These are phyloP conservation scores for Psammodynastes pulverulentus DNA, from an alignment of 2,113 vertebrate genomes.

Conservation along the genomic window DNA sequence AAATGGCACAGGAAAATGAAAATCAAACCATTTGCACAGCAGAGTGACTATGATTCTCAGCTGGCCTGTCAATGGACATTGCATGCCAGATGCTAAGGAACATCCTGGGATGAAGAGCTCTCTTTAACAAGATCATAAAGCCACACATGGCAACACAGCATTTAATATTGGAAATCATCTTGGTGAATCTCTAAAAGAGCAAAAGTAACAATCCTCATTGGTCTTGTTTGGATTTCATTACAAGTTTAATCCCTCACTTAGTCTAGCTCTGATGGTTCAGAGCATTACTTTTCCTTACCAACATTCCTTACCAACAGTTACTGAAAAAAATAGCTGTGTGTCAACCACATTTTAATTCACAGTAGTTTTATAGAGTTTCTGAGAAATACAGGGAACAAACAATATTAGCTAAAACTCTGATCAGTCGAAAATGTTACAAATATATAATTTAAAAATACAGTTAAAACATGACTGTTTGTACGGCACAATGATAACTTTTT, in stretches of 20 bases:
- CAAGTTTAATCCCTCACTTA: background rate
- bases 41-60: conserved; percentile 6
- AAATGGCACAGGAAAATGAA: conserved; percentile 13
- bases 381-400: background rate
- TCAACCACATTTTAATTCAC: background rate
- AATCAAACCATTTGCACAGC: conserved; percentile 5
- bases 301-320: background rate
- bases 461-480: background rate
- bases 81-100: conserved; percentile 31
- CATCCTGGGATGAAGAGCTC: background rate
- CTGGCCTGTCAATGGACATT: conserved; percentile 4
- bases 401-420: background rate
- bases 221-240: background rate
- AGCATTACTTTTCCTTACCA: background rate
- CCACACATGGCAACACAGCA: background rate
- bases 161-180: conserved; percentile 12
- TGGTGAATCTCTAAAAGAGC: background rate
- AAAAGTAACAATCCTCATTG: background rate
- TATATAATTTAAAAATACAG: background rate
- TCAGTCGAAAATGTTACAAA: background rate
- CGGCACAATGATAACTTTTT: background rate
- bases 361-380: background rate
- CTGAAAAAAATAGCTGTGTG: background rate
- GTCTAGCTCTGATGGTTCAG: background rate
- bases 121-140: conserved; percentile 7